Percentiles rank a stretch among this genome's conserved stretches.
These are phyloP conservation scores for Peromyscus aztecus DNA, from an alignment of 2,797 vertebrate species.

Conservation along the genomic window DNA sequence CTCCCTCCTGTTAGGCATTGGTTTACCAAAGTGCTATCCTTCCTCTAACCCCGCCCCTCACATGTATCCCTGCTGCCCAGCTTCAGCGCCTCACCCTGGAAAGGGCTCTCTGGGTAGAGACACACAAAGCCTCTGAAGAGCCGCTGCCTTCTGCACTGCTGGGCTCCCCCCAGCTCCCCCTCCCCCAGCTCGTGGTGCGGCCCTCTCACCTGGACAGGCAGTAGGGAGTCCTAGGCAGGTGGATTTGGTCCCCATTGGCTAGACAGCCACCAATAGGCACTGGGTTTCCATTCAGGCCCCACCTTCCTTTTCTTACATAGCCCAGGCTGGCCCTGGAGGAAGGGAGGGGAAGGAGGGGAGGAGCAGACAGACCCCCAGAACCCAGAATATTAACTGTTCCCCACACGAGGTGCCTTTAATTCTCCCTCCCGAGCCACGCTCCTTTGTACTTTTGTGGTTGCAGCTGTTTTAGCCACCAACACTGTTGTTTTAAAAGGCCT, in stretches of 20 bases:
- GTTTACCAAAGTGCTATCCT: fast-evolving
- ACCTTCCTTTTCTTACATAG: neutral
- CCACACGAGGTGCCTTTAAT: neutral
- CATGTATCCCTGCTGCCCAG: neutral
- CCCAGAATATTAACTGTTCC: neutral
- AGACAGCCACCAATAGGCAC: neutral
- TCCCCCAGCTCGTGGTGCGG: fast-evolving
- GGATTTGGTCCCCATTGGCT: neutral
- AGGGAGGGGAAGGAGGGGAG: neutral
- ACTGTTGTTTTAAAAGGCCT: conserved; percentile 88
- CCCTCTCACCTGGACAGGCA: neutral
- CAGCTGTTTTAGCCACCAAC: conserved; percentile 85
- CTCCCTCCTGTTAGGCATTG: fast-evolving
- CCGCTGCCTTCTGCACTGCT: neutral
- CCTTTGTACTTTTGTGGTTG: conserved; percentile 79
- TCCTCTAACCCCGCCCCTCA: fast-evolving
- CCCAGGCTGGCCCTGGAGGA: neutral
- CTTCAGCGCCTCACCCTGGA: neutral
- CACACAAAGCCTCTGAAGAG: neutral
- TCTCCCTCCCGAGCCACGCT: neutral
- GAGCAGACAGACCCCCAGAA: neutral
- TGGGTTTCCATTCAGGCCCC: neutral
- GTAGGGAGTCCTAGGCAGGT: neutral
- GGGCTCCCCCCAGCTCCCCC: neutral
- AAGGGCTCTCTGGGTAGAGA: neutral